phyloP scores from a whole-genome alignment of 2,113 vertebrate species.

The Falco punctatus region DNA sequence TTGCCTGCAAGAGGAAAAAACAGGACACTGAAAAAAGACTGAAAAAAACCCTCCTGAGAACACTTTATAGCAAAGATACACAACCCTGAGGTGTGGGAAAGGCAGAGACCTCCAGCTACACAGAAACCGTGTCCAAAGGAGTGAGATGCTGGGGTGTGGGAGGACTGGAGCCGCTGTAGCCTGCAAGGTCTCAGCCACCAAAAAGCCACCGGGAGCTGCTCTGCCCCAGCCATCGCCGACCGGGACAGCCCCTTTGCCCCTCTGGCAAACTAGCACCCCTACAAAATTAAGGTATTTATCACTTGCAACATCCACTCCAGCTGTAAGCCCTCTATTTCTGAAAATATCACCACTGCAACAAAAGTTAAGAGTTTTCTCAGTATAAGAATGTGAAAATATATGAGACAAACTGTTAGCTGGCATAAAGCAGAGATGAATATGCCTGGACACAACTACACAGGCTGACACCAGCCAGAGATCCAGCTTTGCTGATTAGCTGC shows the following conservation, averaged over 20 bases:
- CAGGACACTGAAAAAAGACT: not conserved
- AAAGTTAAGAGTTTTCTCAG: not conserved
- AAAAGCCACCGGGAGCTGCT: not conserved
- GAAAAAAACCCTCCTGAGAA: not conserved
- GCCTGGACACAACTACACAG: not conserved
- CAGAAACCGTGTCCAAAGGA: not conserved
- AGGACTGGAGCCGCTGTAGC: not conserved
- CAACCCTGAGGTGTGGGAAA: not conserved
- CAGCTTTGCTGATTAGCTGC: not conserved
- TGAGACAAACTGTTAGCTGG: not conserved
- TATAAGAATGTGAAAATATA: not conserved
- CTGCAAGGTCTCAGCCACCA: not conserved
- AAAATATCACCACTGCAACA: not conserved
- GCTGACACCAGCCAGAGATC: not conserved
- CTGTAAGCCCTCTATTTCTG: not conserved
- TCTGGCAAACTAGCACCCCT: not conserved
- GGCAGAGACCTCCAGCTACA: not conserved
- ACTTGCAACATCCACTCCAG: not conserved
- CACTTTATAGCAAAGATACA: not conserved
- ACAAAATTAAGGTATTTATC: not conserved
- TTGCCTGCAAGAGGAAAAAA: conserved; percentile 4
- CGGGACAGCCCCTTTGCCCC: not conserved
- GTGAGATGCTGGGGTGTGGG: not conserved
- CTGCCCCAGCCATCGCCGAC: not conserved
- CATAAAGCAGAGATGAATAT: not conserved